Evolutionary conservation across 1,140 invertebrate species (phyloP), one percentile per base, ranked within the genome.

Genomic region (Drosophila watanabei): DNA sequence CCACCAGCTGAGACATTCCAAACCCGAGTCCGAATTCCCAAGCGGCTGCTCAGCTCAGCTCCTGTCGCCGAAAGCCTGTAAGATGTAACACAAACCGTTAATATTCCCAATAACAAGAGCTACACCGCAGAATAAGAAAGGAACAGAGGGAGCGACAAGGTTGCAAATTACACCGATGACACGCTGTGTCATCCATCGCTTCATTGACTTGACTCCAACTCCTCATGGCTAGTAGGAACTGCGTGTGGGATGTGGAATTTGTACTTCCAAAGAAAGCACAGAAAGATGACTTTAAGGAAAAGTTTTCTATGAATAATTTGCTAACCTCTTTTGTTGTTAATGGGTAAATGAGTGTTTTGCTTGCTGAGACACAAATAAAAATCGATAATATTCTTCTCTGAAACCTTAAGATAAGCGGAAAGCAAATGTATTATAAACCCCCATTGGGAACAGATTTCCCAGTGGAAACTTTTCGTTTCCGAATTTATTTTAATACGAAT

Each of bases 161-260:
- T 51, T 79, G 63, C 75, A 87, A 87, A 87, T 87, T 87, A 87
- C 83, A 69, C 63, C 70, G 83, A 80, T 86, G 83, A 87, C 83
- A 87, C 79, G 83, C 83, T 87, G 82, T 61, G 83, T 87, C 83
- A 87, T 86, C 76, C 54, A 57, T 57, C 54, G 79, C 79, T 68
- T 85, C 78, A 81, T 81, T 75, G 82, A 81, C 82, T 75, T 80
- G 48, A 39, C 51, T 71, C 76, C 37, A 80, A 39, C 49, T 32
- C 24, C 35, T 32, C 33, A 28, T 39, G 32, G 20, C 20, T 16
- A 18, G 20, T 52, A 14, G 18, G 13, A 37, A 20, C 33, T 35
- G 11, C 18, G 32, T 20, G 18, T 32, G 14, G 33, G 33, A 24
- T 56, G 54, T 11, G 9, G 9, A 28, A 39, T 37, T 16, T 28